These are phyloP conservation scores for Caiman crocodilus DNA, from an alignment of 2,797 vertebrate genomes.

Conservation along the genomic window DNA sequence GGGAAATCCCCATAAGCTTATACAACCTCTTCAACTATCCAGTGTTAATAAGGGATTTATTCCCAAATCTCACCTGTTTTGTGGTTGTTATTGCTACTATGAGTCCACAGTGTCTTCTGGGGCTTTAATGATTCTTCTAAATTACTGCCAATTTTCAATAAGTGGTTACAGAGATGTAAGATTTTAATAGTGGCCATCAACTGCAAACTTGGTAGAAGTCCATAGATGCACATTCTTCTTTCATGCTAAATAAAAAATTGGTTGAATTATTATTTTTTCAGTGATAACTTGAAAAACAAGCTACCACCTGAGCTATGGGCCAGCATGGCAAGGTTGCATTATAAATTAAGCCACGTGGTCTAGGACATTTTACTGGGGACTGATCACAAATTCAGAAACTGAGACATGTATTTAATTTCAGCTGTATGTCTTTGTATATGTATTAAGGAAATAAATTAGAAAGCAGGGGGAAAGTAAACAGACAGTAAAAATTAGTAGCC, in stretches of 20 bases:
- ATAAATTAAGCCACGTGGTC: background rate
- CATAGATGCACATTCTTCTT: background rate
- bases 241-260: background rate
- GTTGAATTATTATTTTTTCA: background rate
- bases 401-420: background rate
- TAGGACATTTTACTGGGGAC: background rate
- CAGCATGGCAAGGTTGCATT: background rate
- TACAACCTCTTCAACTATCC: too few species aligned
- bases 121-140: background rate
- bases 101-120: background rate
- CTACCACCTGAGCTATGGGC: background rate
- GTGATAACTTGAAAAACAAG: background rate
- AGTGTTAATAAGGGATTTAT: background rate
- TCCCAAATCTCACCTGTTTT: background rate
- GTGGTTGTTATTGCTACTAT: background rate
- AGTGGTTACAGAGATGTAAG: background rate
- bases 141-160: background rate
- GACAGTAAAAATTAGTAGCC: background rate
- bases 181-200: background rate
- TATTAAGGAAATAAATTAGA: background rate
- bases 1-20: too few species aligned
- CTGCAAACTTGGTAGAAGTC: background rate
- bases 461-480: rapidly evolving
- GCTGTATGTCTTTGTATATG: background rate
- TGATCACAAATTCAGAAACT: background rate